Percentiles rank a stretch among this genome's conserved stretches.
These are phyloP conservation scores for Picus viridis DNA, from an alignment of 2,797 vertebrate species.

Conservation along the genomic window DNA sequence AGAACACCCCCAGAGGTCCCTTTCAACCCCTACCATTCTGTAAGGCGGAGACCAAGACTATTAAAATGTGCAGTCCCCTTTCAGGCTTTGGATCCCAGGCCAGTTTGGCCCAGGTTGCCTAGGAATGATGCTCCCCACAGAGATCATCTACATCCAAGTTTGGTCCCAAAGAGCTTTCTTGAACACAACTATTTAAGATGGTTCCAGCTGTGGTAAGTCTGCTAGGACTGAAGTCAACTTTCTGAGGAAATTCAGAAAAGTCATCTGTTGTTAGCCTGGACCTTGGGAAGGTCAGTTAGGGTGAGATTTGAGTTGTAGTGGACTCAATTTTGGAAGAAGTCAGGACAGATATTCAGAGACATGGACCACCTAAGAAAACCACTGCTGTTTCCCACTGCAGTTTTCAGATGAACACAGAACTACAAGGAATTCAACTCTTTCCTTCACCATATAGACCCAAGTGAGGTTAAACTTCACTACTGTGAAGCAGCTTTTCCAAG, in stretches of 20 bases:
- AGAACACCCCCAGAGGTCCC: too few species aligned
- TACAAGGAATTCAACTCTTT: background rate
- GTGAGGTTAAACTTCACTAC: background rate
- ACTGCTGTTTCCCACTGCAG: background rate
- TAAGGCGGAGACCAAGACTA: background rate
- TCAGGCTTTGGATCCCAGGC: background rate
- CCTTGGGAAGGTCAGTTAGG: background rate
- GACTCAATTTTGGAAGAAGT: background rate
- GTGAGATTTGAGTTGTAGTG: background rate
- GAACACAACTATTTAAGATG: accelerated
- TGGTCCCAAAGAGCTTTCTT: background rate
- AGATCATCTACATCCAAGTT: background rate
- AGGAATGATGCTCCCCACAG: background rate
- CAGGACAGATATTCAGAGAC: background rate
- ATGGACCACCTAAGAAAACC: background rate
- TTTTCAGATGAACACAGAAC: background rate
- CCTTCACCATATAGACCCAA: background rate
- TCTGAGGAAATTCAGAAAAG: background rate
- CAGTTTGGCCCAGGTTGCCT: background rate
- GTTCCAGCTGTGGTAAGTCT: background rate
- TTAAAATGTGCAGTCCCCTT: background rate
- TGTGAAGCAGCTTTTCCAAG: background rate
- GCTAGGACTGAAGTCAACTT: background rate
- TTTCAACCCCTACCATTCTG: too few species aligned
- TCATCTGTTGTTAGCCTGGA: background rate